A percentile compares a stretch with the other conserved stretches of the same genome.
Evolutionary conservation across 2,888 invertebrate genomes (phyloP).

Genomic region (Homarus gammarus): DNA sequence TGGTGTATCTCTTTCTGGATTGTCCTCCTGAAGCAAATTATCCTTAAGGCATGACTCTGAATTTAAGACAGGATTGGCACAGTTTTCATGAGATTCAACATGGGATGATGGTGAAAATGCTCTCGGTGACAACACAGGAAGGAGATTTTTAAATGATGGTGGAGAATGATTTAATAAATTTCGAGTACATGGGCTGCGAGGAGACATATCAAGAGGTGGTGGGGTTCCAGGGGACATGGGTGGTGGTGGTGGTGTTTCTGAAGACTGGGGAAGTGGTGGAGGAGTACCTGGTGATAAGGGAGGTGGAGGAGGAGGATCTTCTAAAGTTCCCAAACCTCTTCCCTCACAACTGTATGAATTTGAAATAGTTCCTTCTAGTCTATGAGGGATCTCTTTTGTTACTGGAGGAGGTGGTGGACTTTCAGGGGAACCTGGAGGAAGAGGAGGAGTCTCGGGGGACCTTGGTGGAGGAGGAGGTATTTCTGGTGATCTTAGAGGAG

Average conservation of each 20-base stretch:
- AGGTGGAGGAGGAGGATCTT: slow-evolving; percentile 36
- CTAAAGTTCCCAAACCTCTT: neutral
- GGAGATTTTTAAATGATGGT: slow-evolving; percentile 4
- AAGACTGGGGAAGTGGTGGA: slow-evolving; percentile 34
- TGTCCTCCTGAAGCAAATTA: slow-evolving; percentile 35
- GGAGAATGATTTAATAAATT: slow-evolving; percentile 9
- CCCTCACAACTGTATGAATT: neutral
- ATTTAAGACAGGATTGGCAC: slow-evolving; percentile 36
- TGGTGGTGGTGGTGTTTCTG: slow-evolving; percentile 30
- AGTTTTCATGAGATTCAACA: slow-evolving; percentile 44
- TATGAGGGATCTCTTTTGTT: slow-evolving; percentile 13
- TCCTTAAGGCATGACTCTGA: slow-evolving; percentile 23
- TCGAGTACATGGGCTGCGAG: neutral
- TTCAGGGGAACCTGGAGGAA: slow-evolving; percentile 1
- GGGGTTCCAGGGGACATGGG: slow-evolving; percentile 54
- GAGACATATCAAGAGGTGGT: slow-evolving; percentile 41
- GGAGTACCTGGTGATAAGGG: slow-evolving; percentile 48
- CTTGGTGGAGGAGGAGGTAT: slow-evolving; percentile 1
- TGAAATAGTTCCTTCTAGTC: slow-evolving; percentile 7
- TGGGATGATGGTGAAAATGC: slow-evolving; percentile 30
- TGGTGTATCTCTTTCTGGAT: slow-evolving; percentile 66
- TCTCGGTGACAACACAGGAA: slow-evolving; percentile 29
- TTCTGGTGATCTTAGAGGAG: neutral
- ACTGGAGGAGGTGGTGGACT: slow-evolving; percentile 1
- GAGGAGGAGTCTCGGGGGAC: slow-evolving; percentile 43